Evolutionary conservation across 2,888 invertebrate species (phyloP).

Genomic region (Elaeidobius kamerunicus): DNA sequence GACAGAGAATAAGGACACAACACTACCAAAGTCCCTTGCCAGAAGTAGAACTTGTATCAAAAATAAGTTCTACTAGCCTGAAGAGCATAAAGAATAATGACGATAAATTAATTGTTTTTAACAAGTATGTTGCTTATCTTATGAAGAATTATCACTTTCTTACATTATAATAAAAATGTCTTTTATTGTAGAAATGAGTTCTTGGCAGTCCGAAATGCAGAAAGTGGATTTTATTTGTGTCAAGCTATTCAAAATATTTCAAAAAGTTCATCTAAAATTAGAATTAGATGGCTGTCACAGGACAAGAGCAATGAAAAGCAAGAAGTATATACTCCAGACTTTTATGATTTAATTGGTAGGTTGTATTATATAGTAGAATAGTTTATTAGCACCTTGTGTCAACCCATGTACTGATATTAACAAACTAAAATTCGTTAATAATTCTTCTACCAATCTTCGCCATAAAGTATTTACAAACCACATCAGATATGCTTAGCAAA

Average conservation of each 20-base stretch:
- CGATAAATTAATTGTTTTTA: conserved; percentile 82
- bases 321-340: conserved; percentile 82
- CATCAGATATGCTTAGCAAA: no score
- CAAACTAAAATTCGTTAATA: no score
- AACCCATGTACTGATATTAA: neutral
- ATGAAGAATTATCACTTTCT: neutral
- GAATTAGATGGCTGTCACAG: conserved; percentile 87
- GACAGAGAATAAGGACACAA: conserved; percentile 66
- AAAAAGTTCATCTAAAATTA: conserved; percentile 78
- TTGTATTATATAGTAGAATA: conserved; percentile 15
- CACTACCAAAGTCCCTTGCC: conserved; percentile 81
- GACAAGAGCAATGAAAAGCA: conserved; percentile 62
- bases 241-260: conserved; percentile 90
- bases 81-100: conserved; percentile 61
- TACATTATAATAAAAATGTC: neutral
- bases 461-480: no score
- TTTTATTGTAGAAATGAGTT: conserved; percentile 71
- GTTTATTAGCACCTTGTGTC: conserved; percentile 1
- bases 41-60: conserved; percentile 73
- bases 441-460: no score
- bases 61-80: conserved; percentile 53
- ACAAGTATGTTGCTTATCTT: conserved; percentile 60
- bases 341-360: conserved; percentile 81
- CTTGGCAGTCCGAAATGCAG: conserved; percentile 86
- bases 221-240: conserved; percentile 84